Base-by-base conservation (phyloP, 1,140 invertebrate species). In the Parasteatoda tepidariorum region DNA sequence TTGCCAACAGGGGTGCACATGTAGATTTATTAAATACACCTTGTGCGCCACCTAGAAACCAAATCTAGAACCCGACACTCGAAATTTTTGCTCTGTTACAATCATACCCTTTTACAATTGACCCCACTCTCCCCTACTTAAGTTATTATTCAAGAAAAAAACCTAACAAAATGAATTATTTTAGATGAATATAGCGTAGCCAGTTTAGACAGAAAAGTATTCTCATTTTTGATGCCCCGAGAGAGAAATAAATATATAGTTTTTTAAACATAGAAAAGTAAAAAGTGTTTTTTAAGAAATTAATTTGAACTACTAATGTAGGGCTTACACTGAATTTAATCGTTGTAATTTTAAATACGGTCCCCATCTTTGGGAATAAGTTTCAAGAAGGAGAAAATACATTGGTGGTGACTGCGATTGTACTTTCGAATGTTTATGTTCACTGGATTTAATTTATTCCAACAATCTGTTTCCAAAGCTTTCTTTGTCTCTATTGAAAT, bases 401-500 rank as follows among this genome's bases (percentile, higher is more conserved):
- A n/a, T 66, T 18, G 9, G 62, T 30, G 24, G 28, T 13, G 24
- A 66, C n/a, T 34, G 5, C 30, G 28, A 34, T 66, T 34, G 62
- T 18, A 34, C 28, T 34, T 30, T 66, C 24, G 28, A 66, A 66
- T 66, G 62, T 66, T 66, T 66, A 66, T 66, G 62, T 28, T 66
- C 30, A 33, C 62, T 66, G 28, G 30, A 66, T 66, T 66, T 66
- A 66, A 66, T 66, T 66, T 66, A 66, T 66, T 66, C 62, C 62
- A 34, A 31, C 62, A 66, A 66, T 66, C 62, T 18, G 62, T 66
- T 66, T 34, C n/a, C 15, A 28, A 34, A 66, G 31, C 15, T 38
- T 68, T 68, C 66, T 66, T 66, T 66, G 62, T 66, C 31, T 66
- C 28, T 3, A 66, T 66, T 28, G 62, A 33, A 30, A 13, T 26